Base-by-base conservation (phyloP, 2,888 invertebrate species). In the Elysia crispata region DNA sequence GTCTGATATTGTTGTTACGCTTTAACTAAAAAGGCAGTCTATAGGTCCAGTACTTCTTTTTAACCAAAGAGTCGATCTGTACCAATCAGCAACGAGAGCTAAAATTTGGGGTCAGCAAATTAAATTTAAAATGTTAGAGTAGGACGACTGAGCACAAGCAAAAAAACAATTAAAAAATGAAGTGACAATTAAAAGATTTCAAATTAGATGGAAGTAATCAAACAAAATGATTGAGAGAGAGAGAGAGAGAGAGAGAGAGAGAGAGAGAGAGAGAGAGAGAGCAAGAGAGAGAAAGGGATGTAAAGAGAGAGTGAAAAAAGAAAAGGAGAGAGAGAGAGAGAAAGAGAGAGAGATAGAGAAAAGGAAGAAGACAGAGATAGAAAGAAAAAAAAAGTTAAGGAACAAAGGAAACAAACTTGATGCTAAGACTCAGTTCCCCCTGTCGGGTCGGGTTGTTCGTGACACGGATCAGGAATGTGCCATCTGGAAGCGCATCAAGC, bases 381-480 rank as follows among this genome's bases (percentile, higher is more conserved):
- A 11, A 41, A 41, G 11, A 41, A 41, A 41, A 41, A 41, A 41
- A 41, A 41, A 6, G 41, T 3, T 11, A 41, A 6, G 11, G 41
- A 41, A 41, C 3, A 6, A 41, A 41, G 11, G 41, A 60, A 11
- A 87, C 89, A 86, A 86, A 93, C 92, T 91, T 92, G 76, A 93
- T 90, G 86, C 92, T 93, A 41, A 93, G 89, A 1, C 92, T 92
- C 62, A 91, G 92, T 77, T 90, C 89, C 28, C 91, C 89, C 74
- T 82, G 85, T 57, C 91, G 84, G 6, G 83, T 85, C 13, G 86
- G 87, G 81, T 89, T 90, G 69, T 86, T 87, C 83, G 92, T 91
- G 82, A 89, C 91, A 31, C 93, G 87, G n/a, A 93, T 91, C 62
- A 93, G 88, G 85, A 91, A 93, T 1, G 92, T 92, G 23, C 93